Percentiles rank a stretch among this genome's conserved stretches.
Evolutionary conservation across 2,888 invertebrate genomes (phyloP).

Genomic region (Listrodromus nycthemerus): DNA sequence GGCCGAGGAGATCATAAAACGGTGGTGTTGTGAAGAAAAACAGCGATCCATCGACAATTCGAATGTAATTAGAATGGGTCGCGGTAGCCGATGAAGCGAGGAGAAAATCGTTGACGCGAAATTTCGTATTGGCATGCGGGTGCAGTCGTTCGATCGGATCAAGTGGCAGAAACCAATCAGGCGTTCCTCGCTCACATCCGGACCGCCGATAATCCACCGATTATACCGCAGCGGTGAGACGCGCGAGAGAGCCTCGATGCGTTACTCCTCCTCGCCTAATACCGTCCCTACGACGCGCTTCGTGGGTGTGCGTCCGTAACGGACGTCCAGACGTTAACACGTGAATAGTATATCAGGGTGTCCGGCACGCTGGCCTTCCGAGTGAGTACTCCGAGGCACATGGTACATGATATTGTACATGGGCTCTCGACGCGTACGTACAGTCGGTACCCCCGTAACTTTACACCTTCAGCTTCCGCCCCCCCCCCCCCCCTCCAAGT

Average conservation of each 20-base stretch:
- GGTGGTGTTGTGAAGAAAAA: background rate
- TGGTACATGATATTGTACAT: conserved; percentile 27
- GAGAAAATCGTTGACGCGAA: conserved; percentile 2
- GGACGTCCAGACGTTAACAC: conserved; percentile 48
- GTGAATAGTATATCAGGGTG: conserved; percentile 51
- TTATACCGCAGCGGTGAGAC: conserved; percentile 77
- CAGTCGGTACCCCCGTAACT: background rate
- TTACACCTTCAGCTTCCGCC: background rate
- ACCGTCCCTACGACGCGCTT: conserved; percentile 9
- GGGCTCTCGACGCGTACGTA: background rate
- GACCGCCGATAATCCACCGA: conserved; percentile 77
- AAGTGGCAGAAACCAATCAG: conserved; percentile 80
- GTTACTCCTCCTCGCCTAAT: conserved; percentile 16
- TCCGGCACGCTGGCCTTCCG: conserved; percentile 27
- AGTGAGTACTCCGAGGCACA: conserved; percentile 18
- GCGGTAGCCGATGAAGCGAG: background rate
- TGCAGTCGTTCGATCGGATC: conserved; percentile 71
- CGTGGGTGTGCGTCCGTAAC: conserved; percentile 26
- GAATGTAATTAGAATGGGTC: background rate
- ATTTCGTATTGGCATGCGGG: conserved; percentile 1
- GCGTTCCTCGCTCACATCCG: conserved; percentile 76
- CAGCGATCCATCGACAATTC: background rate
- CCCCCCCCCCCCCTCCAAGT: too few relatives aligned
- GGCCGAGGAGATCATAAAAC: background rate
- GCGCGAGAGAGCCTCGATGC: conserved; percentile 29